Percentiles rank a stretch among this genome's conserved stretches.
These are phyloP conservation scores for Umimayanthus chanpuru DNA, from an alignment of 92 coral and sea anemone species.

Conservation along the genomic window DNA sequence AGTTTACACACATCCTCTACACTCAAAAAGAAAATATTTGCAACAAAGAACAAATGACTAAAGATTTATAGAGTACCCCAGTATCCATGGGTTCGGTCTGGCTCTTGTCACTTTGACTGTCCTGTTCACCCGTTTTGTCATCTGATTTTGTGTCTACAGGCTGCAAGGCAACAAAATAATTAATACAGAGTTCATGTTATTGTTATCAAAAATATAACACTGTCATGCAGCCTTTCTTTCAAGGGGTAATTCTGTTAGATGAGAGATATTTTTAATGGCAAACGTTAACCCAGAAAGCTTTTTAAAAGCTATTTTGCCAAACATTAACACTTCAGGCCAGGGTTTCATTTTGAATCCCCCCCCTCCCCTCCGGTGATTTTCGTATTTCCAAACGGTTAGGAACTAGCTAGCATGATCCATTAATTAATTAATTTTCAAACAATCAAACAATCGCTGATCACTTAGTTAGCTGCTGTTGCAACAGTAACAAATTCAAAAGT, in stretches of 20 bases:
- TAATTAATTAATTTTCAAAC: too few relatives aligned
- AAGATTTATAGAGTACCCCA: constrained; percentile 30
- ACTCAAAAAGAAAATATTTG: not conserved
- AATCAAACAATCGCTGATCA: too few relatives aligned
- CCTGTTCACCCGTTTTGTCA: constrained; percentile 43
- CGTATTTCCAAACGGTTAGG: too few relatives aligned
- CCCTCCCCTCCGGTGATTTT: too few relatives aligned
- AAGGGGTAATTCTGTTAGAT: not conserved
- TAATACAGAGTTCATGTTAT: constrained; percentile 8
- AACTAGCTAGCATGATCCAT: too few relatives aligned
- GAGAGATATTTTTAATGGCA: not conserved
- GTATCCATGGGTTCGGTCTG: constrained; percentile 76
- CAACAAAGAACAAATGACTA: not conserved
- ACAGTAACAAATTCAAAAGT: too few relatives aligned
- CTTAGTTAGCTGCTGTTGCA: too few relatives aligned
- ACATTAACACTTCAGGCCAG: too few relatives aligned
- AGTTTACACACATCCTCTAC: not conserved
- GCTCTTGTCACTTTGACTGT: constrained; percentile 30
- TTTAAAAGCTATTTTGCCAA: too few relatives aligned
- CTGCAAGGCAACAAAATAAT: constrained; percentile 25
- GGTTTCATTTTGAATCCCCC: too few relatives aligned
- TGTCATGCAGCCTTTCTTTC: not conserved
- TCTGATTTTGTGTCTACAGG: constrained; percentile 23
- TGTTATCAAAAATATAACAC: not conserved
- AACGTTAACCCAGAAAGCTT: too few relatives aligned